These are phyloP conservation scores for Todiramphus saurophagus DNA, from an alignment of 2,113 vertebrate genomes.

Conservation along the genomic window DNA sequence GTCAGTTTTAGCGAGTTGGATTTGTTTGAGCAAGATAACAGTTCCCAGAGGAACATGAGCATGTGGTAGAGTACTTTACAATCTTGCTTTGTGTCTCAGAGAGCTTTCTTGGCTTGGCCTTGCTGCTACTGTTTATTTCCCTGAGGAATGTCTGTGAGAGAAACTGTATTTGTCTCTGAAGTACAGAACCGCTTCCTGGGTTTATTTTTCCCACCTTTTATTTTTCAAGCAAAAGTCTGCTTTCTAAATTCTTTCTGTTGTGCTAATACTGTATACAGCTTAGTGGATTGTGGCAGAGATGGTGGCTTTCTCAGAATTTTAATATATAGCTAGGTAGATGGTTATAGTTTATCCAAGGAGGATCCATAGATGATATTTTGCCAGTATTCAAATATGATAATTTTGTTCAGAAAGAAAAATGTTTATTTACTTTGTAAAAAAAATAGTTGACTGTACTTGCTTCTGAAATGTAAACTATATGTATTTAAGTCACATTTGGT, in stretches of 20 bases:
- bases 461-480: not conserved
- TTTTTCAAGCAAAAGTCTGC: conserved; percentile 8
- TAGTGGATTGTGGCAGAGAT: not conserved
- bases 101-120: conserved; percentile 51
- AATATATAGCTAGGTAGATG: not conserved
- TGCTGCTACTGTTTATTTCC: conserved; percentile 46
- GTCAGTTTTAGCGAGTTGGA: conserved; percentile 55
- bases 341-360: not conserved
- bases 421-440: not conserved
- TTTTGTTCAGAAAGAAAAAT: not conserved
- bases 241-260: conserved; percentile 17
- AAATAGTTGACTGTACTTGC: not conserved
- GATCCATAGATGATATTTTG: not conserved
- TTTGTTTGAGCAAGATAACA: conserved; percentile 60
- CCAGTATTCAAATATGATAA: not conserved
- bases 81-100: conserved; percentile 19
- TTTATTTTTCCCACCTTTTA: conserved; percentile 2
- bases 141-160: not conserved
- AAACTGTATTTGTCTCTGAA: conserved; percentile 26
- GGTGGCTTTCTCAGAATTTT: not conserved
- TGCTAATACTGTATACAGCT: not conserved
- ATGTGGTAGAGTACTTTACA: conserved; percentile 29
- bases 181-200: not conserved
- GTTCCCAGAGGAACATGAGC: conserved; percentile 41
- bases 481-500: not conserved